Base-by-base conservation (phyloP, 1,140 invertebrate genomes). In the Tenebrio molitor region DNA sequence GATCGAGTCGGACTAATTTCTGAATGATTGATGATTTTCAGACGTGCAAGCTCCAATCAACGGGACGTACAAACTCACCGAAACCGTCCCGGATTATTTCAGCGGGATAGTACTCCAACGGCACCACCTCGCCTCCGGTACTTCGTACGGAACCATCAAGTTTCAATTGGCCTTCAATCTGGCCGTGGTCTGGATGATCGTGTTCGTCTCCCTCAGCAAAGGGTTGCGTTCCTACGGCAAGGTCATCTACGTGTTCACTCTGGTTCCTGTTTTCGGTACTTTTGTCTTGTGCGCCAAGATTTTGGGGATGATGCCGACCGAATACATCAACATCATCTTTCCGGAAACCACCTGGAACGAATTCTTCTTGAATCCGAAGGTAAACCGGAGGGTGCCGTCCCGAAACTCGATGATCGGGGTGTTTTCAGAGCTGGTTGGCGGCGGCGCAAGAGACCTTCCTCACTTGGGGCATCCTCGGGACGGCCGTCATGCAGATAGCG, bases 131-230 rank as follows among this genome's bases (percentile, higher is more conserved):
- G 86, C 87, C 4, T 81, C 87, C n/a, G 87, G 89, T 65, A 88
- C 86, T 58, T 83, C 83, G 41, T 87, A 90, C 33, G 90, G 91
- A 2, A 89, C 89, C 3, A 88, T 95, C 23, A 94, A 94, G 81
- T 95, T 95, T 83, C 93, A 96, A 85, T 88, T 95, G 62, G 92
- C 93, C 1, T 95, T 96, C 83, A 95, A 96, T 83, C 86, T 97
- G 78, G 93, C 93, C 0, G 90, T 96, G 1, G 90, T 96, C 10
- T 97, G 95, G 95, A 92, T 95, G 87, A 91, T 95, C 29, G 90
- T 96, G 7, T 96, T 96, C 78, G 88, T 97, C 6, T 91, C 91
- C n/a, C 86, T 97, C 1, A 94, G 93, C 81, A 95, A 95, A 90
- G 95, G 94, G 39, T 81, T 95, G 1, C 87, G 91, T 75, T 95